These are phyloP conservation scores for Parnassius smintheus DNA, from an alignment of 2,888 invertebrate species.

Conservation along the genomic window DNA sequence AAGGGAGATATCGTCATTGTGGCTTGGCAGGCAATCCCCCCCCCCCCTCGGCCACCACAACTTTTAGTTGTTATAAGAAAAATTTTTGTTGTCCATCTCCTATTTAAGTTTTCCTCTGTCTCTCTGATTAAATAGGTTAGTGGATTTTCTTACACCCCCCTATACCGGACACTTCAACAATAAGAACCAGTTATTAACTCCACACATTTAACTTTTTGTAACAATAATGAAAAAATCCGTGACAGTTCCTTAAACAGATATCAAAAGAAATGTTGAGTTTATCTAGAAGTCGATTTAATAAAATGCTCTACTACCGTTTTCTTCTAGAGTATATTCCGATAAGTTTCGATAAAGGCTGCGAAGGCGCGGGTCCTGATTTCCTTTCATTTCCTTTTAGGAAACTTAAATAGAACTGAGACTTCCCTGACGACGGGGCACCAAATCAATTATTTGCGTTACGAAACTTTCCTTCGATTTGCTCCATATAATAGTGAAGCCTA, in stretches of 20 bases:
- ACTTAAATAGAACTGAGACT: slow-evolving; percentile 80
- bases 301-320: slow-evolving; percentile 53
- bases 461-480: slow-evolving; percentile 68
- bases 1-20: too few relatives aligned
- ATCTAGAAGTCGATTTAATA: slow-evolving; percentile 60
- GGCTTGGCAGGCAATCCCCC: too few relatives aligned
- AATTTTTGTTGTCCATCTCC: too few relatives aligned
- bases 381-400: slow-evolving; percentile 81
- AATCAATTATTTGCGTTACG: slow-evolving; percentile 78
- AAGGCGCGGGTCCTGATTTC: slow-evolving; percentile 73
- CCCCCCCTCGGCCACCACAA: too few relatives aligned
- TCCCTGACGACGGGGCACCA: slow-evolving; percentile 72
- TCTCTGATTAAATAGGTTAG: too few relatives aligned
- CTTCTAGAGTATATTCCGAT: slow-evolving; percentile 66
- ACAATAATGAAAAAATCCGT: slow-evolving; percentile 5
- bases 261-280: slow-evolving; percentile 47
- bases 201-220: too few relatives aligned
- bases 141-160: too few relatives aligned
- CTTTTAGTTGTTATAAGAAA: too few relatives aligned
- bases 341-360: slow-evolving; percentile 73
- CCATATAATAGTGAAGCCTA: slow-evolving; percentile 50
- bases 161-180: too few relatives aligned
- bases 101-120: too few relatives aligned
- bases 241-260: slow-evolving; percentile 24
- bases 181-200: too few relatives aligned